These are phyloP conservation scores for honey bee (Apis mellifera) DNA, from an alignment of 1,140 invertebrate species.

Conservation along the genomic window DNA sequence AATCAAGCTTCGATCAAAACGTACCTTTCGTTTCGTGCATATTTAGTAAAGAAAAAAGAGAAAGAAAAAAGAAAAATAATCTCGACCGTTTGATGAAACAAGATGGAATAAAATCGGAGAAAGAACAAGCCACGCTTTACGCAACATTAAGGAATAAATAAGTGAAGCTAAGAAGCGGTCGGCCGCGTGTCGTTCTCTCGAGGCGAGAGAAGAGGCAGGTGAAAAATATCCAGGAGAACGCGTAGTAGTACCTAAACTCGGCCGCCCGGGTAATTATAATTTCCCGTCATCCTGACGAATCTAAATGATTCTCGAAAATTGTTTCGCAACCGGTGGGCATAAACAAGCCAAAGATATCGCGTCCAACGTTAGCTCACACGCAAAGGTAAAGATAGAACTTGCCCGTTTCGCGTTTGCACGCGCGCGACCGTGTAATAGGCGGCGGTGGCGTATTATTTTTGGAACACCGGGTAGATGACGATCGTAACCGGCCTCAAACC, in stretches of 20 bases:
- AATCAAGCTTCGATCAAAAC: too few species aligned
- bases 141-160: too few species aligned
- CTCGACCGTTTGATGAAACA: too few species aligned
- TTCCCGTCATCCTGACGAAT: slow-evolving; percentile 39
- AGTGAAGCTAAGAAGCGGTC: too few species aligned
- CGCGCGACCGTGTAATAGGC: slow-evolving; percentile 42
- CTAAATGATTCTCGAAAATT: slow-evolving; percentile 55
- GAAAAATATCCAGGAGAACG: background rate
- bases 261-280: slow-evolving; percentile 49
- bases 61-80: too few species aligned
- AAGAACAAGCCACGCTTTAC: too few species aligned
- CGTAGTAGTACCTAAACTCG: background rate
- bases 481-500: too few species aligned
- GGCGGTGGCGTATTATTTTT: slow-evolving; percentile 48
- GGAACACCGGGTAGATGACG: slow-evolving; percentile 41
- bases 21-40: too few species aligned
- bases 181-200: too few species aligned
- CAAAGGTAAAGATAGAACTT: slow-evolving; percentile 63
- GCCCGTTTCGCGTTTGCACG: slow-evolving; percentile 40
- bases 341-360: slow-evolving; percentile 67
- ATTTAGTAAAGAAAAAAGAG: too few species aligned
- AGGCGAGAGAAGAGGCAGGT: background rate
- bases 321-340: slow-evolving; percentile 56
- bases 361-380: slow-evolving; percentile 57
- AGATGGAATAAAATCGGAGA: too few species aligned